These are phyloP conservation scores for Prorops nasuta DNA, from an alignment of 1,140 invertebrate species.

Conservation along the genomic window DNA sequence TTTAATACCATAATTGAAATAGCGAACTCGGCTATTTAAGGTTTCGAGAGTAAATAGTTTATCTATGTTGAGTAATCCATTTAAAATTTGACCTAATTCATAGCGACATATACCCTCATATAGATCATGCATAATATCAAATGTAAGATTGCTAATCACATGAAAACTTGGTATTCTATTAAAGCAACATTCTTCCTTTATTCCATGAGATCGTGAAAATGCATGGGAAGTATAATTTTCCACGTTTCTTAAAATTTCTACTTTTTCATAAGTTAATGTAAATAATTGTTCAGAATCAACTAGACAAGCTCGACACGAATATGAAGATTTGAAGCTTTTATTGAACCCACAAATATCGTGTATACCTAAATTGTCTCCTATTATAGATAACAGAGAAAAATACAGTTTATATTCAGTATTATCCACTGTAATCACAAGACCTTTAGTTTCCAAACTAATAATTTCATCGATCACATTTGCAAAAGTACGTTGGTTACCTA, in stretches of 20 bases:
- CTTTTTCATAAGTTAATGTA: background rate
- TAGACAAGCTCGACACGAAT: conserved; percentile 8
- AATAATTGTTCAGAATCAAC: background rate
- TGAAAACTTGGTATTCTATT: conserved; percentile 1
- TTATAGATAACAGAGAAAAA: conserved; percentile 5
- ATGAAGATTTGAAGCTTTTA: conserved; percentile 2
- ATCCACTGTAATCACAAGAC: background rate
- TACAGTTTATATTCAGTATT: conserved; percentile 4
- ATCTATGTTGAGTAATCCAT: conserved; percentile 9
- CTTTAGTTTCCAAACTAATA: conserved; percentile 2
- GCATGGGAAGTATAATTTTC: background rate
- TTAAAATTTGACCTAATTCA: background rate
- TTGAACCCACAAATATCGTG: conserved; percentile 6
- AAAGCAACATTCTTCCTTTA: background rate
- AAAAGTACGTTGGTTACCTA: conserved; percentile 2
- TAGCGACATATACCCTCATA: conserved; percentile 1
- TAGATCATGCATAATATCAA: conserved; percentile 5
- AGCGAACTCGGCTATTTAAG: conserved; percentile 6
- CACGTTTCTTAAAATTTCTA: background rate
- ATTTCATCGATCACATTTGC: conserved; percentile 1
- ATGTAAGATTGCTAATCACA: background rate
- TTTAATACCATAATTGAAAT: conserved; percentile 2
- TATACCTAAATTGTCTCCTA: conserved; percentile 11
- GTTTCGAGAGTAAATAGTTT: conserved; percentile 7
- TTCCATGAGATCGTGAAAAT: background rate